Evolutionary conservation across 2,113 vertebrate species (phyloP).

Genomic region (Phrynocephalus versicolor): DNA sequence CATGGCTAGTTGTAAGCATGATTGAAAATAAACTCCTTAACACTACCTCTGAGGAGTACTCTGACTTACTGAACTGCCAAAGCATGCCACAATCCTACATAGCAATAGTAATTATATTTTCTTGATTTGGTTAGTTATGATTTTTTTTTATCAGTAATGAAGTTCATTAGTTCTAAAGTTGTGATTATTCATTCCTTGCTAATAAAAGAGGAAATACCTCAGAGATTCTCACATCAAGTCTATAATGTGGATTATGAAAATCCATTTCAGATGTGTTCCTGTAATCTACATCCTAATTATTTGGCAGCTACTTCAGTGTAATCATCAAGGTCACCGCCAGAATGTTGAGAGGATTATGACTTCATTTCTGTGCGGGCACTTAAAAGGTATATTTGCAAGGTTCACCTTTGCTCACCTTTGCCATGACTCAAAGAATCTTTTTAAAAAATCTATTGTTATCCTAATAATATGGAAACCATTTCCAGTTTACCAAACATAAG

Average conservation of each 20-base stretch:
- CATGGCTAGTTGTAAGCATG: too few relatives aligned
- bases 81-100: background rate
- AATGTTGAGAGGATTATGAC: background rate
- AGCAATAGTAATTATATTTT: background rate
- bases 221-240: background rate
- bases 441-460: background rate
- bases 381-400: background rate
- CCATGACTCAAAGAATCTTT: background rate
- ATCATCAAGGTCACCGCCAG: background rate
- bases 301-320: background rate
- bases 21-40: background rate
- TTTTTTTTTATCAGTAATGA: too few relatives aligned
- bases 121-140: background rate
- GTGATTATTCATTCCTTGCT: background rate
- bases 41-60: background rate
- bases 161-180: too few relatives aligned
- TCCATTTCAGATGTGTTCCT: background rate
- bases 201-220: background rate
- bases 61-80: background rate
- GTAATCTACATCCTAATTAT: background rate
- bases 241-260: background rate
- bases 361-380: background rate
- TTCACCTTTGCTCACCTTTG: background rate
- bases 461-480: background rate
- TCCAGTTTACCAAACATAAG: background rate